phyloP scores from a whole-genome alignment of 2,888 invertebrate species.

The Metellina segmentata region DNA sequence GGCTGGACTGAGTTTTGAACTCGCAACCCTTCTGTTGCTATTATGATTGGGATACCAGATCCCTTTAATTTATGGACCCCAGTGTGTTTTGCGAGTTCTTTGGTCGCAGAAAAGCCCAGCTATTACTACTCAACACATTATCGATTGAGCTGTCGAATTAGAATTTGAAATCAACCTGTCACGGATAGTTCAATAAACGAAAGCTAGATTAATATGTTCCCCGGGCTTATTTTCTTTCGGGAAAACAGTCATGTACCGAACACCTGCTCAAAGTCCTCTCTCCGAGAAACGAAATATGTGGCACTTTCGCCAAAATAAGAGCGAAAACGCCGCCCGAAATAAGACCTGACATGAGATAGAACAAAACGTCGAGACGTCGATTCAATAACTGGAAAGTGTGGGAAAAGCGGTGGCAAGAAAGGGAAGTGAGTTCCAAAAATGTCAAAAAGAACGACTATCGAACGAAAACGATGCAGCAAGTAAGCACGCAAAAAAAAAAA shows the following conservation, averaged over 20 bases:
- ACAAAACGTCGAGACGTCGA: constrained; percentile 30
- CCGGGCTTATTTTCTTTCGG: neutral
- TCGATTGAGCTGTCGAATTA: no score
- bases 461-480: no score
- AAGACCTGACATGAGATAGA: constrained; percentile 19
- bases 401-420: neutral
- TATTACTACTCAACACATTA: no score
- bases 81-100: no score
- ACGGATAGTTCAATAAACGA: no score
- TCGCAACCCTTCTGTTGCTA: no score
- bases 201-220: neutral
- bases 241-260: neutral
- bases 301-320: neutral
- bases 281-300: neutral
- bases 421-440: neutral
- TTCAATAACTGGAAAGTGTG: constrained; percentile 24
- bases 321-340: neutral
- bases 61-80: no score
- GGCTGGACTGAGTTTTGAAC: no score
- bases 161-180: no score
- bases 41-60: no score
- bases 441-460: no score
- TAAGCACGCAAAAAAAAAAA: neutral
- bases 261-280: neutral
- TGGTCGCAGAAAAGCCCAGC: no score